Evolutionary conservation across 2,113 vertebrate genomes (phyloP).

Genomic region (Euleptes europaea): DNA sequence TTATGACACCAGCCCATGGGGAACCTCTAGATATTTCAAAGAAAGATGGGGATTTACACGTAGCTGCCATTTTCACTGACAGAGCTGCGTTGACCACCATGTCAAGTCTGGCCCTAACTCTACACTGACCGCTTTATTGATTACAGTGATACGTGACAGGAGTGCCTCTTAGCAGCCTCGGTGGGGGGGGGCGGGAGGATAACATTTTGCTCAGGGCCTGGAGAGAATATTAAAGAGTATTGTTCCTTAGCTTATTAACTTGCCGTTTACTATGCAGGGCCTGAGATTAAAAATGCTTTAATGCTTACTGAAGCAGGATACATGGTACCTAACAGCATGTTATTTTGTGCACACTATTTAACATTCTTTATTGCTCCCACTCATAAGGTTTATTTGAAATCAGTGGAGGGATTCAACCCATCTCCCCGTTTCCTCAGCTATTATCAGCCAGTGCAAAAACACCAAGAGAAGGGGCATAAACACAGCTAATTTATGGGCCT

Average conservation of each 20-base stretch:
- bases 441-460: conserved; percentile 70
- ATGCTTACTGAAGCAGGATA: conserved; percentile 72
- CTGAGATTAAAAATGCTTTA: conserved; percentile 69
- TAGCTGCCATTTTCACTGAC: neutral
- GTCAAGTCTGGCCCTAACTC: conserved; percentile 36
- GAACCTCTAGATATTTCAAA: neutral
- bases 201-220: conserved; percentile 24
- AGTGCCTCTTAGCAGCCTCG: conserved; percentile 29
- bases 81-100: neutral
- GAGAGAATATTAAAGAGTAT: conserved; percentile 49
- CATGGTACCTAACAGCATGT: conserved; percentile 65
- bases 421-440: conserved; percentile 67
- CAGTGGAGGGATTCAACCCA: conserved; percentile 66
- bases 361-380: conserved; percentile 66
- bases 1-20: neutral
- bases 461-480: conserved; percentile 63
- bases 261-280: conserved; percentile 59
- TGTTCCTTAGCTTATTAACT: conserved; percentile 64
- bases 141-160: conserved; percentile 39
- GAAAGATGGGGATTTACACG: too few relatives aligned
- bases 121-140: conserved; percentile 6
- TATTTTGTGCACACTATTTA: conserved; percentile 70
- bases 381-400: conserved; percentile 70
- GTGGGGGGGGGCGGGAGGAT: neutral
- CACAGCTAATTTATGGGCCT: conserved; percentile 67